These are phyloP conservation scores for Zapus hudsonius DNA, from an alignment of 2,113 vertebrate genomes.

Conservation along the genomic window DNA sequence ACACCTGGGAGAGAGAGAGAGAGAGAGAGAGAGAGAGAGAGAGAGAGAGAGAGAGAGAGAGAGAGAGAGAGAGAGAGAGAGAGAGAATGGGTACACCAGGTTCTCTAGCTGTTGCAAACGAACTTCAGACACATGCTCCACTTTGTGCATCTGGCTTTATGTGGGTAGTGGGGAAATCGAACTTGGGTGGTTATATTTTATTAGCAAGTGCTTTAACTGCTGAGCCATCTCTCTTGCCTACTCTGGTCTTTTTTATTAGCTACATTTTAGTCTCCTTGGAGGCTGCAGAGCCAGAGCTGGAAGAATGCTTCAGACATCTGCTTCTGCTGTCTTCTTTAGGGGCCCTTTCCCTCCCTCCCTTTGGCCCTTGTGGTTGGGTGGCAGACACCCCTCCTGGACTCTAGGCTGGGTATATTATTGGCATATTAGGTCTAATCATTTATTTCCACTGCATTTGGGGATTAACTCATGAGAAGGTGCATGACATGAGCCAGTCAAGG, in stretches of 20 bases:
- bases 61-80: no score
- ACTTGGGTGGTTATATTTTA: no score
- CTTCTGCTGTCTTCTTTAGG: neutral
- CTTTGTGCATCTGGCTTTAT: no score
- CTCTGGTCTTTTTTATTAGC: neutral
- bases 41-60: no score
- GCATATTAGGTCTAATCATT: neutral
- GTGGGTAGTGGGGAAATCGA: no score
- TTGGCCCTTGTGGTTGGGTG: neutral
- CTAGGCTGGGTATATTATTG: neutral
- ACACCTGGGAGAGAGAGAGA: no score
- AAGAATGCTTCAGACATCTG: neutral
- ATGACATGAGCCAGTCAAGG: neutral
- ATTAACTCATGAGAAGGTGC: neutral
- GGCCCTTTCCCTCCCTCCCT: neutral
- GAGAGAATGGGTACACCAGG: no score
- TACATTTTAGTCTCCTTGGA: neutral
- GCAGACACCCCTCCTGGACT: neutral
- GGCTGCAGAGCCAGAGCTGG: neutral
- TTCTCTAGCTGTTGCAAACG: no score
- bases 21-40: no score
- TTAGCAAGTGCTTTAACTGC: no score
- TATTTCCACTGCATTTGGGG: neutral
- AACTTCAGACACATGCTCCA: no score
- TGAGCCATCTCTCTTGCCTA: no score